Evolutionary conservation across 2,797 vertebrate genomes (phyloP), one percentile per base, ranked within the genome.

Genomic region (Anas bernieri): DNA sequence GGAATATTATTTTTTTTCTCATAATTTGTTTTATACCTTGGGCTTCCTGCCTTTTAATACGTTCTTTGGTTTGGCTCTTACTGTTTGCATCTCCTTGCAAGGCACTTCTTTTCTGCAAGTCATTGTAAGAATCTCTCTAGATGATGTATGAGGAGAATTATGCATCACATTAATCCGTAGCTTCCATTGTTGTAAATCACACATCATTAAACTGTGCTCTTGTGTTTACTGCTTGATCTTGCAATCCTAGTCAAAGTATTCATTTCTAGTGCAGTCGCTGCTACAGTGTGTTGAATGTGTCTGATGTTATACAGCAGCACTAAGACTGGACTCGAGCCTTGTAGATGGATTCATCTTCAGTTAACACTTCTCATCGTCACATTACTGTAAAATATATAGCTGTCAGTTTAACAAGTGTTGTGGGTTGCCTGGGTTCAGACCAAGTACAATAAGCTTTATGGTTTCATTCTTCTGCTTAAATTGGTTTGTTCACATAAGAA

Each of bases 211-310:
- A 41, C 15, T 50, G 21, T 88, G 35, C 39, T 52, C 4, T 58
- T 87, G 64, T 85, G 6, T 85, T 90, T 79, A 46, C 70, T 81
- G 28, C 54, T 70, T 92, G 39, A 81, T 83, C 73, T 88, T 79
- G 31, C 58, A 67, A n/a, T 46, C 62, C 68, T 82, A 76, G 30
- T 83, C 48, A 88, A 79, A 89, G 77, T 33, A 13, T 0, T n/a
- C 1, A 10, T 81, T 74, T 76, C 74, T 64, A 61, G 31, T 33
- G 10, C 5, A 0, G 25, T 62, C 50, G 33, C 52, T 37, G 7
- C 58, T 66, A 11, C 1, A 2, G 63, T 90, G 54, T 75, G 43
- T 13, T 74, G 68, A 25, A 41, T 16, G 28, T 58, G 31, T 33
- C 68, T 81, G 68, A 52, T 13, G 2, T 67, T 45, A n/a, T 55